Conservation (phyloP, 2,113 vertebrate species). For the Cinclus cinclus region DNA sequence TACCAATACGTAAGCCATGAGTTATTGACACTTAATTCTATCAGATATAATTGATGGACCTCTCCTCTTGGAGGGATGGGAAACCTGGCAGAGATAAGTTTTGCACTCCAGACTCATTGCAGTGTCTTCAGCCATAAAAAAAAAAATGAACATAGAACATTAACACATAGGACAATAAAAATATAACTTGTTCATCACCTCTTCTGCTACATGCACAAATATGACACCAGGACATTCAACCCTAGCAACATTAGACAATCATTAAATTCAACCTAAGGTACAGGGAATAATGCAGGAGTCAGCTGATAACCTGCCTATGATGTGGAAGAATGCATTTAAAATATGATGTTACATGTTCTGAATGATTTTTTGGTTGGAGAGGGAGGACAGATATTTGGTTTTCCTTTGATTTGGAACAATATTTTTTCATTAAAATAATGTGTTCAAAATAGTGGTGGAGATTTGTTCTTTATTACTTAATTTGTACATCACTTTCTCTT, state of each 20-base stretch:
- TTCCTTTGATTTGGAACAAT: background rate
- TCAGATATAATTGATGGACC: constrained; percentile 19
- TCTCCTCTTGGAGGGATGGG: background rate
- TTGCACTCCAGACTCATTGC: background rate
- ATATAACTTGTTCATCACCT: constrained; percentile 65
- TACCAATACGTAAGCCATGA: constrained; percentile 28
- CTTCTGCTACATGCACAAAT: constrained; percentile 53
- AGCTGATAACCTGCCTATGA: background rate
- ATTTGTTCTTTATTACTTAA: background rate
- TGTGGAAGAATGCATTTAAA: constrained; percentile 14
- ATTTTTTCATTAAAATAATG: background rate
- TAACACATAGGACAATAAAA: constrained; percentile 57
- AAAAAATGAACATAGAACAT: constrained; percentile 40
- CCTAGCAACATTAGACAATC: constrained; percentile 21
- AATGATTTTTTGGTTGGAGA: background rate
- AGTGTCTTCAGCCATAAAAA: constrained; percentile 45
- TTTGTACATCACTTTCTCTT: background rate
- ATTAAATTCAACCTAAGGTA: constrained; percentile 40
- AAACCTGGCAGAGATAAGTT: background rate
- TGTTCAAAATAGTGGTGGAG: background rate
- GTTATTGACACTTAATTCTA: constrained; percentile 1
- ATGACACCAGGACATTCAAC: constrained; percentile 27
- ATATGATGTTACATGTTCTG: background rate
- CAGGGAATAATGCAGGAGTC: constrained; percentile 43
- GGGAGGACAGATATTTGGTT: background rate